These are phyloP conservation scores for Stichopus chloronotus DNA, from an alignment of 35 echinoderm and acorn worm species.

Conservation along the genomic window DNA sequence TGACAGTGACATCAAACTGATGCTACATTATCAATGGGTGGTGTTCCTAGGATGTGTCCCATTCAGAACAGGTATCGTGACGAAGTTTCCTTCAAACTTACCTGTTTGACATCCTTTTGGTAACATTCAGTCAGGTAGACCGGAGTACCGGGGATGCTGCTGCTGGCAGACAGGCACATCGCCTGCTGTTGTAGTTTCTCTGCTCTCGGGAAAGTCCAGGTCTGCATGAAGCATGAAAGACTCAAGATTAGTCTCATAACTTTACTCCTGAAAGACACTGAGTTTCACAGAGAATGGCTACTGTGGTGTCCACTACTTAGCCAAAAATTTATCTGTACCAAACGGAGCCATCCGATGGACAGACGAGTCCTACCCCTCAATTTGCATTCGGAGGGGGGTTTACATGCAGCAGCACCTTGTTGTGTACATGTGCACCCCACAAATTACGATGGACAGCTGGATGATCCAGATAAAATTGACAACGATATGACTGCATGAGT, in stretches of 20 bases:
- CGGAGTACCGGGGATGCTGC: slow-evolving; percentile 66
- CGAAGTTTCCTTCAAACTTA: background rate
- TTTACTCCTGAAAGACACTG: background rate
- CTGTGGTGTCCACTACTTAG: background rate
- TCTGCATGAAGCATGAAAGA: slow-evolving; percentile 45
- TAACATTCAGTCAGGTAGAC: slow-evolving; percentile 80
- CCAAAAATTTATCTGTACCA: background rate
- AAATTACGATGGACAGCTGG: too few species aligned
- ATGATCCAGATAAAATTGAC: too few species aligned
- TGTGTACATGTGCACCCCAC: too few species aligned
- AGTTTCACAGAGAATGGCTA: background rate
- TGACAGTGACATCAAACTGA: too few species aligned
- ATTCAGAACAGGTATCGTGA: too few species aligned
- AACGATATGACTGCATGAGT: too few species aligned
- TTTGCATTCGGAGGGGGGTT: too few species aligned
- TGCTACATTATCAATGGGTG: too few species aligned
- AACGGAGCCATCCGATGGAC: too few species aligned
- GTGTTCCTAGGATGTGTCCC: too few species aligned
- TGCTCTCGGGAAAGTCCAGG: slow-evolving; percentile 79
- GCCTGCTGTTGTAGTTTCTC: slow-evolving; percentile 79
- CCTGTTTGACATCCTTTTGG: slow-evolving; percentile 82
- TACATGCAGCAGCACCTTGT: too few species aligned
- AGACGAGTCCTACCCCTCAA: too few species aligned
- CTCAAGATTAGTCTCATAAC: background rate
- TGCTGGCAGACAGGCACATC: slow-evolving; percentile 78